Evolutionary conservation across 2,888 invertebrate species (phyloP).

Genomic region (Spilarctia lutea): DNA sequence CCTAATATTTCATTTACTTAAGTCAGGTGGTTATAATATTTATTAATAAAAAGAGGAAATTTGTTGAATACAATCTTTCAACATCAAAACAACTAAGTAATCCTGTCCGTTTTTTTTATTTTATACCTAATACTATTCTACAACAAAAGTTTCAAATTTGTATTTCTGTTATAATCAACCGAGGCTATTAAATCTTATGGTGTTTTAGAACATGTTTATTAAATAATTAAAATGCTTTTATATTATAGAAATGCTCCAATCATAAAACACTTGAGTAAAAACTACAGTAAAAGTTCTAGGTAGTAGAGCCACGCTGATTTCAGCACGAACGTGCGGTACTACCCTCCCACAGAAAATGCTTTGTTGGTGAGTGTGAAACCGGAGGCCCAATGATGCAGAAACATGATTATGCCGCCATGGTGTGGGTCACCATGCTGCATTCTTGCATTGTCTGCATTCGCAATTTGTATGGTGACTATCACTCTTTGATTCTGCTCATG

Average conservation of each 20-base stretch:
- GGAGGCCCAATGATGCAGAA: too few relatives aligned
- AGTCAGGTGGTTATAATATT: too few relatives aligned
- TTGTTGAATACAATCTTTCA: neutral
- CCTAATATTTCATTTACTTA: too few relatives aligned
- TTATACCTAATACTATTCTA: neutral
- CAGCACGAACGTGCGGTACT: too few relatives aligned
- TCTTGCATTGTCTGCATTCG: too few relatives aligned
- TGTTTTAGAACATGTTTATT: neutral
- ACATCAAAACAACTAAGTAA: neutral
- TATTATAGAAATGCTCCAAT: neutral
- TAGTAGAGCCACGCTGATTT: too few relatives aligned
- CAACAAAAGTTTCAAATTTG: neutral
- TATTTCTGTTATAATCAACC: neutral
- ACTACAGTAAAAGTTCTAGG: slow-evolving; percentile 15
- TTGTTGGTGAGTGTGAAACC: too few relatives aligned
- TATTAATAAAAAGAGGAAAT: neutral
- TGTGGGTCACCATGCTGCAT: too few relatives aligned
- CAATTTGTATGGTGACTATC: too few relatives aligned
- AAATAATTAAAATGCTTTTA: neutral
- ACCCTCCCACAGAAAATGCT: too few relatives aligned
- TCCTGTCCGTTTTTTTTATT: neutral
- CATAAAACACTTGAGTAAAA: neutral
- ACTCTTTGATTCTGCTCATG: too few relatives aligned
- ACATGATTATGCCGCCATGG: too few relatives aligned
- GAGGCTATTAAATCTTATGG: neutral